Evolutionary conservation across 2,888 invertebrate genomes (phyloP), one percentile per base, ranked within the genome.

Genomic region (Azorinus chamasolen): DNA sequence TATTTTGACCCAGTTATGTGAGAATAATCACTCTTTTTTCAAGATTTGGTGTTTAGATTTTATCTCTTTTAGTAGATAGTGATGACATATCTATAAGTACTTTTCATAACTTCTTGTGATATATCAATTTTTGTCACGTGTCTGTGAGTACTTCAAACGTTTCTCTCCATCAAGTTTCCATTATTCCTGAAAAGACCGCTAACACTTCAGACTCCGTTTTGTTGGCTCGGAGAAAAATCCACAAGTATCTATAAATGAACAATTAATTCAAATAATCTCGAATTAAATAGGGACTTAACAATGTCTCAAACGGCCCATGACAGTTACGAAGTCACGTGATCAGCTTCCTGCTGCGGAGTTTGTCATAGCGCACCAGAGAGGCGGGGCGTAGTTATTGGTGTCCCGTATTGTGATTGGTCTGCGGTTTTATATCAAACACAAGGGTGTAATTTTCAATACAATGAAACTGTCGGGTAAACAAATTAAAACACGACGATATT

Each of bases 251-350:
- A 25, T 51, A 43, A 71, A 73, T 73, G 73, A 41, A 59, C 64
- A 78, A 73, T 62, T 63, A 70, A 73, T 70, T 63, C 57, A 57
- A 58, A 58, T 63, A 74, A 70, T 50, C 53, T 62, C 48, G 74
- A 74, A 74, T 75, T 74, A 71, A 74, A 74, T 74, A 79, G 54
- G 51, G 45, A 39, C 62, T 76, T 43, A 65, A 74, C 76, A 71
- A 71, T 71, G 48, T 43, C 46, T 39, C 61, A 57, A 71, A 18
- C 55, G 76, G 57, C 58, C 71, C 43, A 45, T 57, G 58, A 50
- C 61, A 61, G 39, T 43, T 57, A n/a, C 46, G 16, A 18, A 20
- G 20, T 57, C 73, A 73, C 73, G 66, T 73, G 73, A 66, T 37
- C 41, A 22, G 22, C 41, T 45, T 48, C 66, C 57, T 51, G 79